These are phyloP conservation scores for Neolamprologus falcicula DNA, from an alignment of 2,113 vertebrate species.

Conservation along the genomic window DNA sequence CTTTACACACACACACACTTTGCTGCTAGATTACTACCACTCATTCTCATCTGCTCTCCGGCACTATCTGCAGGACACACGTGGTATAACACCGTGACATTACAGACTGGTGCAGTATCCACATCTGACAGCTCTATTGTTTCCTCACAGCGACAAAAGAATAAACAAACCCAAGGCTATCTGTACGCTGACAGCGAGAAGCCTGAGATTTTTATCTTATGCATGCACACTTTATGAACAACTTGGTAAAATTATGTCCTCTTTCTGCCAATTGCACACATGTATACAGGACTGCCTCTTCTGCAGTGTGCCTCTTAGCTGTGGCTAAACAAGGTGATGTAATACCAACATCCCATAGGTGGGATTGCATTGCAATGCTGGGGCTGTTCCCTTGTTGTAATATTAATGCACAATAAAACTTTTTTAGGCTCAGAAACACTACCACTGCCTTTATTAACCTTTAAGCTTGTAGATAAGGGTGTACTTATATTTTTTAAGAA, in stretches of 20 bases:
- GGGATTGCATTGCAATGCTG: neutral
- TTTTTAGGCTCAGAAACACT: neutral
- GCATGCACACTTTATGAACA: neutral
- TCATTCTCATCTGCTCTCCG: neutral
- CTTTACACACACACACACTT: neutral
- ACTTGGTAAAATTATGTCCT: neutral
- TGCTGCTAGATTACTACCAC: neutral
- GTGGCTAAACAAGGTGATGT: slow-evolving; percentile 36
- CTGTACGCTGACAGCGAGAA: neutral
- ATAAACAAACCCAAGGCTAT: neutral
- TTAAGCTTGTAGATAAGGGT: neutral
- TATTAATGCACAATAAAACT: neutral
- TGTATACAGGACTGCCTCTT: neutral
- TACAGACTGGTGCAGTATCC: slow-evolving; percentile 7
- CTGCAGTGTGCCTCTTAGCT: slow-evolving; percentile 6
- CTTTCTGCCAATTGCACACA: neutral
- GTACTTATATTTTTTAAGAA: neutral
- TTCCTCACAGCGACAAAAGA: neutral
- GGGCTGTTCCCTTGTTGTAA: neutral
- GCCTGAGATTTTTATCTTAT: neutral
- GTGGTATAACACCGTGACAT: neutral
- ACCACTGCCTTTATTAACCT: neutral
- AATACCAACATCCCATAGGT: slow-evolving; percentile 42
- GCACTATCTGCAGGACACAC: neutral
- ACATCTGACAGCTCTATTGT: neutral